Conservation (phyloP, 2,888 invertebrate genomes). For the Callimorpha dominula region DNA sequence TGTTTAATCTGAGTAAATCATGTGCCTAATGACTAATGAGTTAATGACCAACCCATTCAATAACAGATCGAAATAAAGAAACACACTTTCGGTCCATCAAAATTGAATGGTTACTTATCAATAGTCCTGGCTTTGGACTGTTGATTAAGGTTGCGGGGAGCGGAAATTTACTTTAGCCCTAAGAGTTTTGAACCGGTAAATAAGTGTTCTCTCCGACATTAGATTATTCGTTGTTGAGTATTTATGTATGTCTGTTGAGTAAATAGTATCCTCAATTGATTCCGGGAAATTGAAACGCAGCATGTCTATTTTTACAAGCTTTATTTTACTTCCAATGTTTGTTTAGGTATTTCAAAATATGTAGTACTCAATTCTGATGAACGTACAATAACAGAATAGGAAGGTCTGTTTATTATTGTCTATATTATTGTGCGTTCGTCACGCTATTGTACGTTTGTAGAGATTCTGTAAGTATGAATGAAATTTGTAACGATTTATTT, state of each 20-base stretch:
- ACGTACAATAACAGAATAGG: neutral
- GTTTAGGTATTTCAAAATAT: neutral
- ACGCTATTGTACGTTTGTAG: neutral
- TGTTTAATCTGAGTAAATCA: neutral
- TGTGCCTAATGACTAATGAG: no score
- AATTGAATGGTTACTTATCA: no score
- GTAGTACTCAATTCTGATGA: neutral
- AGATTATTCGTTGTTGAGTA: neutral
- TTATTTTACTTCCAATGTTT: neutral
- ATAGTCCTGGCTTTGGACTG: no score
- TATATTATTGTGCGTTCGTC: neutral
- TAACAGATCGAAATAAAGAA: neutral
- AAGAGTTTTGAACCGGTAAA: neutral
- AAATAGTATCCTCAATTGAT: conserved; percentile 4
- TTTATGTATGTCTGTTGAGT: conserved; percentile 1
- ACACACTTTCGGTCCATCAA: no score
- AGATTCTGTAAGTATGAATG: neutral
- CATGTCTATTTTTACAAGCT: neutral
- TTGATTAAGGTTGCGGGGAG: neutral
- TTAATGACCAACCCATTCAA: neutral
- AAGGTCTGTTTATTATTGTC: neutral
- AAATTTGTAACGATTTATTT: no score
- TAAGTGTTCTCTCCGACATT: neutral
- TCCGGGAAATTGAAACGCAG: neutral
- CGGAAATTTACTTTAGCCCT: neutral